A percentile compares a stretch with the other conserved stretches of the same genome.
Evolutionary conservation across 2,888 invertebrate species (phyloP).

Genomic region (Patella pellucida): DNA sequence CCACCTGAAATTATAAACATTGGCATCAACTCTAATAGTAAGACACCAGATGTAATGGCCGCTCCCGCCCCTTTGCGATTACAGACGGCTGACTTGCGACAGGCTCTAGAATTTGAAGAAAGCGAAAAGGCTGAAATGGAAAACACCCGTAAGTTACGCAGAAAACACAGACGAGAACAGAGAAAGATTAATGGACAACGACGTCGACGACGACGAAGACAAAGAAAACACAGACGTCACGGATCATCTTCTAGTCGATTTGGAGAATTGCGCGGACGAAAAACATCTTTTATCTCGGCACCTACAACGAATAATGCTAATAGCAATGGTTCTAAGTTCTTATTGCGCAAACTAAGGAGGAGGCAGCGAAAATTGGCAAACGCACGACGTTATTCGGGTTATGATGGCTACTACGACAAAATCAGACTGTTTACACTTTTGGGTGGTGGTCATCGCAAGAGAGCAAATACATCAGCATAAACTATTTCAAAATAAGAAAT

Average conservation of each 20-base stretch:
- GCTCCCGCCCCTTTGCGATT: slow-evolving; percentile 16
- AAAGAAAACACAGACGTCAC: background rate
- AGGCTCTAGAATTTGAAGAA: slow-evolving; percentile 27
- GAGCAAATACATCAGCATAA: background rate
- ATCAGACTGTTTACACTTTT: slow-evolving; percentile 21
- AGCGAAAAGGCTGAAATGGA: slow-evolving; percentile 30
- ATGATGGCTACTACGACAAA: slow-evolving; percentile 21
- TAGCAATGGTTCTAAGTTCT: background rate
- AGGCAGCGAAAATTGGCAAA: background rate
- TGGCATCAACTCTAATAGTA: background rate
- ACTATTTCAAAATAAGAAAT: background rate
- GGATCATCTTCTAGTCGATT: background rate
- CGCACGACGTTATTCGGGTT: background rate
- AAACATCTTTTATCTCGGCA: background rate
- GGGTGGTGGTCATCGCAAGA: background rate
- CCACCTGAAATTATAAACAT: slow-evolving; percentile 7
- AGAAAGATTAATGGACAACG: slow-evolving; percentile 30
- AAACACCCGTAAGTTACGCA: slow-evolving; percentile 37
- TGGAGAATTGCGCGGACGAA: slow-evolving; percentile 2
- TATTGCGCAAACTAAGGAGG: background rate
- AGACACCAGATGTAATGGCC: slow-evolving; percentile 12
- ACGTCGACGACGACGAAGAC: slow-evolving; percentile 14
- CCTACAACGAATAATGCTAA: background rate
- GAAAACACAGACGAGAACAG: slow-evolving; percentile 37
- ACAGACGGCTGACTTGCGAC: background rate